Conservation (phyloP, 2,113 vertebrate genomes). For the Ceyx margarethae region DNA sequence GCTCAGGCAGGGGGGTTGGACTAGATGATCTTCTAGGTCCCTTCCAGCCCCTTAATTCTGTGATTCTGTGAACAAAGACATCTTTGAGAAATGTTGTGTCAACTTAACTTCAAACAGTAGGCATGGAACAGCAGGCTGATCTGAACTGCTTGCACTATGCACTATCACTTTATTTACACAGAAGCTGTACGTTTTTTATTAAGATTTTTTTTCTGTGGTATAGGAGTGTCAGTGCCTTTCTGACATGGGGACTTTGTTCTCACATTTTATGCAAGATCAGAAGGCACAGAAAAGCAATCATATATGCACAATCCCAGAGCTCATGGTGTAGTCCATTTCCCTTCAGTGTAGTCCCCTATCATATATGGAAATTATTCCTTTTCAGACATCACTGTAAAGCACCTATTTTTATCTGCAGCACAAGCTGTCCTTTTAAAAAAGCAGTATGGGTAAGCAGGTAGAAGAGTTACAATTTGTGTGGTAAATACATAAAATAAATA, state of each 20-base stretch:
- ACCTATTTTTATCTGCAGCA: neutral
- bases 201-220: neutral
- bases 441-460: neutral
- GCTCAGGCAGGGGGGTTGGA: too few species aligned
- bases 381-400: neutral
- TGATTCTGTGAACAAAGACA: neutral
- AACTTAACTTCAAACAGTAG: neutral
- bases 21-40: too few species aligned
- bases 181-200: neutral
- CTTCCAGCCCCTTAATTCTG: too few species aligned
- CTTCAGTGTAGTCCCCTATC: neutral
- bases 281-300: neutral
- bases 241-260: neutral
- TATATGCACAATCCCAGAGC: neutral
- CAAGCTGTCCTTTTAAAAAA: neutral
- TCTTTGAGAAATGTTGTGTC: neutral
- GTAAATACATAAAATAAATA: neutral
- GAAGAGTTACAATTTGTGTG: neutral
- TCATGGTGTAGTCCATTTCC: neutral
- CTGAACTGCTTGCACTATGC: neutral
- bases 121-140: neutral
- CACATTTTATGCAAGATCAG: neutral
- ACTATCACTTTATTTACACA: neutral
- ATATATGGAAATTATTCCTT: rapidly evolving
- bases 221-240: neutral